phyloP scores from a whole-genome alignment of 2,888 invertebrate genomes.

The Andrena flavipes region DNA sequence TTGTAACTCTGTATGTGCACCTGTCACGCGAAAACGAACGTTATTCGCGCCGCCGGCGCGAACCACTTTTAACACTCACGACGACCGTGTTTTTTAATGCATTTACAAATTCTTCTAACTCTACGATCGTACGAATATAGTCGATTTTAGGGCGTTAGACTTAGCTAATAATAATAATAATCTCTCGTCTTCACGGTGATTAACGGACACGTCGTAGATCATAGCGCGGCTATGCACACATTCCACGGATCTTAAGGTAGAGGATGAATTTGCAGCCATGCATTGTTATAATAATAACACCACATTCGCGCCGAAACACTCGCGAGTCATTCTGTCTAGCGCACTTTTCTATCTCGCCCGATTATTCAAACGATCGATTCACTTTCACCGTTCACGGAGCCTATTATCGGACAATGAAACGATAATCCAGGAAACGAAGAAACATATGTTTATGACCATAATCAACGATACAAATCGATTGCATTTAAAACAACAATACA shows the following conservation, averaged over 20 bases:
- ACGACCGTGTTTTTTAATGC: conserved; percentile 65
- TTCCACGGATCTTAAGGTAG: conserved; percentile 67
- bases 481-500: conserved; percentile 64
- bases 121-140: conserved; percentile 38
- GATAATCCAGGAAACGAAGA: conserved; percentile 39
- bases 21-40: conserved; percentile 55
- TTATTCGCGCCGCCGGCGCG: conserved; percentile 31
- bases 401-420: conserved; percentile 39
- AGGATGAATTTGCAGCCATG: conserved; percentile 37
- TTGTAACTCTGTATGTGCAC: conserved; percentile 68
- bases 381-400: conserved; percentile 6
- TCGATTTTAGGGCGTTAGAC: conserved; percentile 43
- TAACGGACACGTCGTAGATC: conserved; percentile 58
- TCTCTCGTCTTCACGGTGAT: conserved; percentile 40
- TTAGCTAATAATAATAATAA: conserved; percentile 29
- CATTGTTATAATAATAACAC: conserved; percentile 38
- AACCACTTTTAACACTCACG: conserved; percentile 37
- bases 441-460: conserved; percentile 50
- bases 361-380: conserved; percentile 17
- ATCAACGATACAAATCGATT: conserved; percentile 63
- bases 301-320: conserved; percentile 5
- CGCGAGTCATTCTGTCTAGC: conserved; percentile 34
- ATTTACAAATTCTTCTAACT: conserved; percentile 60
- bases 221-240: conserved; percentile 69
- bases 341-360: conserved; percentile 39